A percentile compares a stretch with the other conserved stretches of the same genome.
These are phyloP conservation scores for Prinia subflava DNA, from an alignment of 2,113 vertebrate genomes.

Conservation along the genomic window DNA sequence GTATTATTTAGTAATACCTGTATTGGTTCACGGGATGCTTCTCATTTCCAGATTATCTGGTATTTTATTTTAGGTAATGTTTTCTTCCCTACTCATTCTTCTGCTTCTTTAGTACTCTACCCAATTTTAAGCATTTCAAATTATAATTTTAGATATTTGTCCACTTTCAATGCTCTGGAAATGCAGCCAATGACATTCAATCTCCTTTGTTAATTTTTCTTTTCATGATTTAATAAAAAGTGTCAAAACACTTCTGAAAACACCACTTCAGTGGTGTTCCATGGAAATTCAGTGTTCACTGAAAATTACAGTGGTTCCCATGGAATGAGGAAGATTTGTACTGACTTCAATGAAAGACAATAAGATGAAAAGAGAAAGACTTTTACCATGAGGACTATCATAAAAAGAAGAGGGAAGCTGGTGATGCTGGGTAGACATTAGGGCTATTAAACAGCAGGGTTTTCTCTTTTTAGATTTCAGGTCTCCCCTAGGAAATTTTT, in stretches of 20 bases:
- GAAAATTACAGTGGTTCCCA: not conserved
- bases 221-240: not conserved
- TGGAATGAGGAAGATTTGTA: not conserved
- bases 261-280: no score
- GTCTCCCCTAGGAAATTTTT: not conserved
- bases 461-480: not conserved
- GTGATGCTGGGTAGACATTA: not conserved
- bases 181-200: not conserved
- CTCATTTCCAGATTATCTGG: not conserved
- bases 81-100: not conserved
- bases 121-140: not conserved
- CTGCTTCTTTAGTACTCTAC: not conserved
- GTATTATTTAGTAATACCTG: not conserved
- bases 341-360: not conserved
- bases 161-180: not conserved
- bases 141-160: not conserved
- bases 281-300: no score
- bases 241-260: not conserved
- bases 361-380: not conserved
- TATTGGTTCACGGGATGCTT: not conserved
- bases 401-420: not conserved
- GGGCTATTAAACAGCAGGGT: not conserved
- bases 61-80: not conserved
- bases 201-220: not conserved
- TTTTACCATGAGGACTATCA: not conserved